These are phyloP conservation scores for Scomber colias DNA, from an alignment of 2,113 vertebrate species.

Conservation along the genomic window DNA sequence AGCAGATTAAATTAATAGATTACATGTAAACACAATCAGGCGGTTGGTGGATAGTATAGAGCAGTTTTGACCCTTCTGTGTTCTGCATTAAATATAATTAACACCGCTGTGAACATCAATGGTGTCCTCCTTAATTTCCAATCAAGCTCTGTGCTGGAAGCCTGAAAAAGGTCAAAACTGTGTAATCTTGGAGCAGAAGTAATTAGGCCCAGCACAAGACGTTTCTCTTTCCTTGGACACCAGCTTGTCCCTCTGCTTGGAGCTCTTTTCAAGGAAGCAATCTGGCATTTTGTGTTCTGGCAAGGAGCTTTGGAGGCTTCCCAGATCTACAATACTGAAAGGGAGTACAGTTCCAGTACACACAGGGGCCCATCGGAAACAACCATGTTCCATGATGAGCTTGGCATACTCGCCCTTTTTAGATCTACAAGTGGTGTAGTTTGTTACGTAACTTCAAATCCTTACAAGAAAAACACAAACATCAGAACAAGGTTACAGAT, in stretches of 20 bases:
- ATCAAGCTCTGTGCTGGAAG: conserved; percentile 46
- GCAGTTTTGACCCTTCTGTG: not conserved
- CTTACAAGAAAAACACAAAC: conserved; percentile 22
- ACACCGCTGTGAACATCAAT: conserved; percentile 34
- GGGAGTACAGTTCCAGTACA: conserved; percentile 39
- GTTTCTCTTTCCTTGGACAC: conserved; percentile 70
- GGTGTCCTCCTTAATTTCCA: conserved; percentile 32
- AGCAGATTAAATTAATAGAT: conserved; percentile 9
- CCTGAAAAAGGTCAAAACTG: conserved; percentile 70
- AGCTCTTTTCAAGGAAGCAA: conserved; percentile 59
- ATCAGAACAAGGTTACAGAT: not conserved
- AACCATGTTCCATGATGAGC: conserved; percentile 62
- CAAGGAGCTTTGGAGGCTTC: conserved; percentile 71
- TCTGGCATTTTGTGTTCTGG: conserved; percentile 74
- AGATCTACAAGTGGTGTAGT: conserved; percentile 42
- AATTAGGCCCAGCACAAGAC: conserved; percentile 78
- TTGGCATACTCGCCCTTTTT: conserved; percentile 41
- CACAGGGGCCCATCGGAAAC: conserved; percentile 56
- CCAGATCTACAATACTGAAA: conserved; percentile 69
- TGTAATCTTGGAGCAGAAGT: conserved; percentile 76
- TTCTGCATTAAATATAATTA: conserved; percentile 44
- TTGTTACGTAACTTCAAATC: conserved; percentile 34
- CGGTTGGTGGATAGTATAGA: not conserved
- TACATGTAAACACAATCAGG: conserved; percentile 18
- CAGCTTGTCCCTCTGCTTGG: conserved; percentile 61